phyloP scores from a whole-genome alignment of 2,113 vertebrate species.

The Myotis lucifugus region DNA sequence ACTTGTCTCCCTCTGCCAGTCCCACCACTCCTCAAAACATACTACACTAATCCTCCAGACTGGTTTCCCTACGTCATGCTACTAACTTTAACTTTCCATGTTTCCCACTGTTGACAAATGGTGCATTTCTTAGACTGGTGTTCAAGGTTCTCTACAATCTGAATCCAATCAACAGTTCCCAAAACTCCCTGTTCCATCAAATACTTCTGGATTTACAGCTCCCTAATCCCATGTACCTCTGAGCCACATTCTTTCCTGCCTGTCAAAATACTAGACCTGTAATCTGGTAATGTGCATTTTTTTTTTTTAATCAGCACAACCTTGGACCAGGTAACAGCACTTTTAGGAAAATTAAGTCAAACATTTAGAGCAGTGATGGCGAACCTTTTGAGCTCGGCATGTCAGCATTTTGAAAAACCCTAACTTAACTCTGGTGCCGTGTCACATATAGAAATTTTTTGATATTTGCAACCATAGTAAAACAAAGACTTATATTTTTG shows the following conservation, averaged over 20 bases:
- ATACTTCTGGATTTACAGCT: not conserved
- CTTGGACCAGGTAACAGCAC: not conserved
- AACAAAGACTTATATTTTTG: too few relatives aligned
- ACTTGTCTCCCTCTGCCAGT: not conserved
- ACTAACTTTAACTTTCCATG: not conserved
- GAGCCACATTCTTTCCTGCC: not conserved
- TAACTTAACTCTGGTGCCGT: too few relatives aligned
- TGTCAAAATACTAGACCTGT: not conserved
- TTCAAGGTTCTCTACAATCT: not conserved
- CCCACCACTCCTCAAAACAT: not conserved
- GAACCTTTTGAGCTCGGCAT: too few relatives aligned
- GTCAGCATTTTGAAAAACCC: too few relatives aligned
- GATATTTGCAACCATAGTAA: too few relatives aligned
- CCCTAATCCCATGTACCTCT: not conserved
- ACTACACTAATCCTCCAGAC: not conserved
- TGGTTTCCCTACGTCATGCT: not conserved
- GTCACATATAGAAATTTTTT: too few relatives aligned
- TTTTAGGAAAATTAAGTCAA: slow-evolving; percentile 10
- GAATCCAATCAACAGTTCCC: not conserved
- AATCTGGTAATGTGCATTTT: not conserved
- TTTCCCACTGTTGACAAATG: not conserved
- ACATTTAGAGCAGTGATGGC: not conserved
- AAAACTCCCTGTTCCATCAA: not conserved
- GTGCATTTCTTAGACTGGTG: not conserved
- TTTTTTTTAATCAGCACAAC: not conserved